phyloP scores from a whole-genome alignment of 64 coral and sea anemone species.

The Anthopleura sola region DNA sequence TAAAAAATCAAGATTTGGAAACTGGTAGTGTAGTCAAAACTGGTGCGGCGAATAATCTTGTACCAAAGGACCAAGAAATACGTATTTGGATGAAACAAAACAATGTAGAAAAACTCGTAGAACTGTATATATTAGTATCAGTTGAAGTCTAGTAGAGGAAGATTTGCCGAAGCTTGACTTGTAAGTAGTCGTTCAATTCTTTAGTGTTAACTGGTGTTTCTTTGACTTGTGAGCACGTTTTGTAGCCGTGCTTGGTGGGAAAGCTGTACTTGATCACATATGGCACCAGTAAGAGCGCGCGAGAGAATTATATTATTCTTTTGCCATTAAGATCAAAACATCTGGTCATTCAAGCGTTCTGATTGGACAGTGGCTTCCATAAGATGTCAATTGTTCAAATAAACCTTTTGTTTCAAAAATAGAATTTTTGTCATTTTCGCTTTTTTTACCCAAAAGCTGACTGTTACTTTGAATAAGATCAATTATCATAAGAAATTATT shows the following conservation, averaged over 20 bases:
- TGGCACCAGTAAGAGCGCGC: conserved; percentile 55
- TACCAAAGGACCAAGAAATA: neutral
- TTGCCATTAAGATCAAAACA: conserved; percentile 68
- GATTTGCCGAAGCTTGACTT: neutral
- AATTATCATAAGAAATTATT: neutral
- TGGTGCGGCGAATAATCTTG: neutral
- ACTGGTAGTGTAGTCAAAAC: neutral
- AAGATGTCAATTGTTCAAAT: conserved; percentile 65
- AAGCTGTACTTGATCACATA: conserved; percentile 53
- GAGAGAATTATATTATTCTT: conserved; percentile 46
- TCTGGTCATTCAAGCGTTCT: conserved; percentile 38
- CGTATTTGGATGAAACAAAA: neutral
- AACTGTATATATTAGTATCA: neutral
- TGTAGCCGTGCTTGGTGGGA: conserved; percentile 41
- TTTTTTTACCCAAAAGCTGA: conserved; percentile 8
- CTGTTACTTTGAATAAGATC: conserved; percentile 16
- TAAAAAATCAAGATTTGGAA: neutral
- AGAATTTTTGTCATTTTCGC: conserved; percentile 13
- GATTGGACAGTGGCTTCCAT: conserved; percentile 51
- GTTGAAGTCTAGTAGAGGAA: neutral
- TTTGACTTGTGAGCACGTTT: conserved; percentile 50
- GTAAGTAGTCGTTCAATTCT: neutral
- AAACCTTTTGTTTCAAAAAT: conserved; percentile 4
- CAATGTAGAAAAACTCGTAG: neutral
- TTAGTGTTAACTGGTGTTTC: neutral